Conservation (phyloP, 2,888 invertebrate species). For the Suillia variegata region DNA sequence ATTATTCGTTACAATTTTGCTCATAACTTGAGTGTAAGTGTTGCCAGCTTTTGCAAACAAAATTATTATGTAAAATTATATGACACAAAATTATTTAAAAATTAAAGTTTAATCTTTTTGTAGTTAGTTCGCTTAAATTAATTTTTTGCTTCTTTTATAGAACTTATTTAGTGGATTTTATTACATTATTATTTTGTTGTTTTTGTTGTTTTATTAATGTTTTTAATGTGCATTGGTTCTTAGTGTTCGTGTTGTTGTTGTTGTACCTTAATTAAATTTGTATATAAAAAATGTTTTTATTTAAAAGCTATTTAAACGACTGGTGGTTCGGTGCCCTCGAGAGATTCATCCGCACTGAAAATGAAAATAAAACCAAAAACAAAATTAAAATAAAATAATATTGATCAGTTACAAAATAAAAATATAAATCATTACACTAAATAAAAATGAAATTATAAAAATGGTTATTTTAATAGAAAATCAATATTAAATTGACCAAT, state of each 20-base stretch:
- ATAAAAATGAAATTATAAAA: conserved; percentile 21
- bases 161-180: conserved; percentile 18
- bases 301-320: conserved; percentile 54
- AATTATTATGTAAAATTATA: conserved; percentile 12
- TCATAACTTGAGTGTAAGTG: neutral
- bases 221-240: conserved; percentile 13
- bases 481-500: conserved; percentile 9
- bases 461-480: too few species aligned
- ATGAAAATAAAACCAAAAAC: conserved; percentile 27
- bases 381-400: conserved; percentile 17
- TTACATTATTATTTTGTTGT: conserved; percentile 1
- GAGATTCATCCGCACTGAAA: conserved; percentile 46
- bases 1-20: conserved; percentile 16
- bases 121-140: neutral
- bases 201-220: conserved; percentile 1
- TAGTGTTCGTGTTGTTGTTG: conserved; percentile 14
- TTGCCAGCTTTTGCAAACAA: conserved; percentile 13
- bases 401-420: conserved; percentile 19
- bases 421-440: conserved; percentile 14
- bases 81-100: conserved; percentile 14
- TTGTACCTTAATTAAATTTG: conserved; percentile 10
- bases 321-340: conserved; percentile 60
- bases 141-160: conserved; percentile 15
- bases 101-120: neutral
- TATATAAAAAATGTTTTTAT: conserved; percentile 1